These are phyloP conservation scores for Blomia tropicalis DNA, from an alignment of 2,888 invertebrate species.

Conservation along the genomic window DNA sequence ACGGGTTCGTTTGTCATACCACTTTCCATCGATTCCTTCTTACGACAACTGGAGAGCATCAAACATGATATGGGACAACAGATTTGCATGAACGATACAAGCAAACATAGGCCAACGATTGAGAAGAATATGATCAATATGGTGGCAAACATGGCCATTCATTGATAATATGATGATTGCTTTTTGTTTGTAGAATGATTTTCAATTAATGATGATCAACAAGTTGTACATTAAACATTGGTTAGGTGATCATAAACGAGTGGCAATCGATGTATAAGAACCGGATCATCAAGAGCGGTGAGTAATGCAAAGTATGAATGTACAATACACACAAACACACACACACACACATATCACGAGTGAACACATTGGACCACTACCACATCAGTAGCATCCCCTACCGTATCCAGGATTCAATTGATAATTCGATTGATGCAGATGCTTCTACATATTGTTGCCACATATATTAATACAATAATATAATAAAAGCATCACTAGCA, in stretches of 20 bases:
- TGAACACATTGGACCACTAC: no score
- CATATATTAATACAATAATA: no score
- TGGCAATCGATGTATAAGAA: no score
- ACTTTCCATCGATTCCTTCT: not conserved
- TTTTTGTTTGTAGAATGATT: not conserved
- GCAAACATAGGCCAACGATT: conserved; percentile 4
- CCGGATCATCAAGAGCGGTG: not conserved
- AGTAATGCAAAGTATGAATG: no score
- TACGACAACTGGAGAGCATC: conserved; percentile 6
- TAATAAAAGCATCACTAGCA: no score
- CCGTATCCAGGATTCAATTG: not conserved
- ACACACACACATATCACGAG: no score
- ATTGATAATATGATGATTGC: no score
- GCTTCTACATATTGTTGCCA: no score
- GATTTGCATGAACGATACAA: conserved; percentile 2
- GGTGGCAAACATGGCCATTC: conserved; percentile 10
- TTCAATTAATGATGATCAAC: not conserved
- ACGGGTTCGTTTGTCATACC: no score
- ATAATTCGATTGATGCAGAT: not conserved
- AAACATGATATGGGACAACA: conserved; percentile 6
- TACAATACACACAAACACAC: no score
- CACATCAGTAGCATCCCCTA: not conserved
- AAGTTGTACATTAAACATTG: no score
- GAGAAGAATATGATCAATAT: not conserved
- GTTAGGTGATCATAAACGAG: no score